Evolutionary conservation across 2,113 vertebrate species (phyloP).

Genomic region (Antidorcas marsupialis): DNA sequence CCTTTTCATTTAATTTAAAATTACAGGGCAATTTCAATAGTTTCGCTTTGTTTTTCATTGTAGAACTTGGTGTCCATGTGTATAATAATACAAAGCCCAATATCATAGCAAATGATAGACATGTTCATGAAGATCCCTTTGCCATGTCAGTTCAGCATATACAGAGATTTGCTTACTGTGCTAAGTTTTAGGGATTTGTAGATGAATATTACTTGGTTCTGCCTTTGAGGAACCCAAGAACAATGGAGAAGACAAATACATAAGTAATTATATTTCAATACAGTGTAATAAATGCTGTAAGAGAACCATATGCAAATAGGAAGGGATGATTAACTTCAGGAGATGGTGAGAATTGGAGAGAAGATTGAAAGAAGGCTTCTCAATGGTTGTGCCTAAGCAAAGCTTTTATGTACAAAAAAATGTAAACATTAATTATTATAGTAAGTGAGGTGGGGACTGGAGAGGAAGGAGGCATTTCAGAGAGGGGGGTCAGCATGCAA

Average conservation of each 20-base stretch:
- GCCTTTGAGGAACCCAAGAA: background rate
- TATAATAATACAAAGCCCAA: background rate
- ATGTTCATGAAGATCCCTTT: background rate
- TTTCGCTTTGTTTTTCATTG: background rate
- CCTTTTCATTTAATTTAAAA: background rate
- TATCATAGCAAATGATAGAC: background rate
- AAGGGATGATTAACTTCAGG: background rate
- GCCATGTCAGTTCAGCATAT: background rate
- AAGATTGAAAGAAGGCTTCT: background rate
- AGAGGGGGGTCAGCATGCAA: background rate
- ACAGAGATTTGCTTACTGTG: background rate
- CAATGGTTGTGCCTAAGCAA: background rate
- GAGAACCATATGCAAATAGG: background rate
- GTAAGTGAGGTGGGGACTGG: background rate
- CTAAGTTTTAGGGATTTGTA: background rate
- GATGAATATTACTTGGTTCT: background rate
- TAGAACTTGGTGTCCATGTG: background rate
- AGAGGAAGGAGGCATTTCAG: background rate
- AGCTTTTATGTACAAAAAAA: background rate
- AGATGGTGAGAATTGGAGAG: background rate
- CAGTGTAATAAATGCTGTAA: background rate
- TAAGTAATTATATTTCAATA: background rate
- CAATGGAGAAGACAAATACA: background rate
- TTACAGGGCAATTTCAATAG: background rate
- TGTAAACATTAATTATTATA: background rate